phyloP scores from a whole-genome alignment of 1,140 invertebrate species.

The Scylla paramamosain region DNA sequence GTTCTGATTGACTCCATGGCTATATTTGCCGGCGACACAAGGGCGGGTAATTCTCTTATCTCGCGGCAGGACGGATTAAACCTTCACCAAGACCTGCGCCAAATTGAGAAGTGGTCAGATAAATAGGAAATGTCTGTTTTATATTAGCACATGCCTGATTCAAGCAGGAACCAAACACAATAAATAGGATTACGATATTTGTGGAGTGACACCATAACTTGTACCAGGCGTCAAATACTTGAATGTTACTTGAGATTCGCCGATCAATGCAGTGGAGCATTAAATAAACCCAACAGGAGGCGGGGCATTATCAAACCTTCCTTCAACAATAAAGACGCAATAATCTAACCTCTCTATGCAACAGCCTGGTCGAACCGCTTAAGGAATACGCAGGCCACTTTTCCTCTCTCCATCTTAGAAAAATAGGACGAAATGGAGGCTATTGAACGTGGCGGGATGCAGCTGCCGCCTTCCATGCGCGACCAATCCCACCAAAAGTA shows the following conservation, averaged over 20 bases:
- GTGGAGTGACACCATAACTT: not conserved
- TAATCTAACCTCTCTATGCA: too few relatives aligned
- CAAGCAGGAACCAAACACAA: not conserved
- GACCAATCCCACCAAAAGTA: too few relatives aligned
- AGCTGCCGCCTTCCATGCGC: too few relatives aligned
- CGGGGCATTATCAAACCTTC: too few relatives aligned
- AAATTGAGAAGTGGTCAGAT: not conserved
- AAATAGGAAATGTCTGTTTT: not conserved
- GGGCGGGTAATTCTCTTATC: not conserved
- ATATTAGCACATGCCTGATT: not conserved
- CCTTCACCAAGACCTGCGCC: not conserved
- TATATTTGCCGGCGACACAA: not conserved
- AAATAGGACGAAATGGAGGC: too few relatives aligned
- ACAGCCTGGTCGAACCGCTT: too few relatives aligned
- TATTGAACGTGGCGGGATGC: too few relatives aligned
- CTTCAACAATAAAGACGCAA: not conserved
- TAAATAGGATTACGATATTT: conserved; percentile 9
- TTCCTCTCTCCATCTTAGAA: too few relatives aligned
- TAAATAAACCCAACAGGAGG: too few relatives aligned
- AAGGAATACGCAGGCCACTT: too few relatives aligned
- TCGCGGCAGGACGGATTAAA: not conserved
- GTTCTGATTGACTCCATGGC: not conserved
- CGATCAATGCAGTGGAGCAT: not conserved
- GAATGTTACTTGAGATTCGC: not conserved
- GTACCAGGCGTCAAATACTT: not conserved